Evolutionary conservation across 2,113 vertebrate genomes (phyloP).

Genomic region (Pomatostomus ruficeps): DNA sequence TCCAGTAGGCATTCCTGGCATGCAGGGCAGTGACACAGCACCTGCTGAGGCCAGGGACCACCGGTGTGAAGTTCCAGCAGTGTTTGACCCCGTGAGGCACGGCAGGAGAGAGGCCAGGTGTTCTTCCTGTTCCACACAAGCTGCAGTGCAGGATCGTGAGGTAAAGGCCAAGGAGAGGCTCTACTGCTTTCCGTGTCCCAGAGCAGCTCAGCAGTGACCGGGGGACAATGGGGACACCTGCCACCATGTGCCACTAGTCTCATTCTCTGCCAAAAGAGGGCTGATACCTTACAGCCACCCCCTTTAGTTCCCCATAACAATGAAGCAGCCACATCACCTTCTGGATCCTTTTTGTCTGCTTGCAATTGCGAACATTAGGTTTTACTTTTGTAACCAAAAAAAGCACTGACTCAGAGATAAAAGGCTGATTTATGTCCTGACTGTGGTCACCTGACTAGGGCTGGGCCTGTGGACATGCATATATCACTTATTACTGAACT

Average conservation of each 20-base stretch:
- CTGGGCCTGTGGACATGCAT: neutral
- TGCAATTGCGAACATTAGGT: neutral
- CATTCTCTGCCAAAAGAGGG: neutral
- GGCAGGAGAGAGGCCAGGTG: fast-evolving
- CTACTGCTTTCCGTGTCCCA: neutral
- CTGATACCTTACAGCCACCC: neutral
- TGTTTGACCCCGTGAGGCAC: neutral
- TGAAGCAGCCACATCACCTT: neutral
- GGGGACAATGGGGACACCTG: neutral
- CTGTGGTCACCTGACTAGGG: neutral
- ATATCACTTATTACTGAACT: neutral
- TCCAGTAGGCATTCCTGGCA: neutral
- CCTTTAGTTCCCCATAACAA: neutral
- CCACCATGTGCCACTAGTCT: neutral
- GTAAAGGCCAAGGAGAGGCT: neutral
- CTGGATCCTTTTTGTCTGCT: neutral
- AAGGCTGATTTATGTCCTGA: neutral
- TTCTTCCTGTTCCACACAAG: neutral
- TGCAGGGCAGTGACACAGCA: neutral
- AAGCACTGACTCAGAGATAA: neutral
- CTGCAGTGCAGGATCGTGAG: neutral
- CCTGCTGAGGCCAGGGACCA: neutral
- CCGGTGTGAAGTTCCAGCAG: neutral
- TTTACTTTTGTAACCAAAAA: neutral
- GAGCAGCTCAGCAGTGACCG: neutral